Evolutionary conservation across 2,888 invertebrate species (phyloP).

Genomic region (Portevinia maculata): DNA sequence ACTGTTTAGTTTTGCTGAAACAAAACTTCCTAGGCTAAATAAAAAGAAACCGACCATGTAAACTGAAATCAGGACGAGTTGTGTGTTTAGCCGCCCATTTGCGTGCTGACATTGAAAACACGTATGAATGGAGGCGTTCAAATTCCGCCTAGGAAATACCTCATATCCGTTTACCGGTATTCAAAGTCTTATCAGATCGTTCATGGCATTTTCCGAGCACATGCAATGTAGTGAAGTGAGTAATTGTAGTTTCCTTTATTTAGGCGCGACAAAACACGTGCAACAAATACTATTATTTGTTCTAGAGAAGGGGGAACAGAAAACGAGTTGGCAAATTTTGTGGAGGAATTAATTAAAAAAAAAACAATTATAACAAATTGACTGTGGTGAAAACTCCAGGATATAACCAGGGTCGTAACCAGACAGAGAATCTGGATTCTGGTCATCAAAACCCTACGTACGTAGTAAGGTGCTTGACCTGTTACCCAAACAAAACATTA

Average conservation of each 20-base stretch:
- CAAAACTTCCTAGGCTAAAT: conserved; percentile 11
- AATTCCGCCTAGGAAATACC: conserved; percentile 67
- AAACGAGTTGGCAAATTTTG: no score
- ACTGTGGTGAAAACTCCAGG: no score
- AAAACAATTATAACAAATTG: no score
- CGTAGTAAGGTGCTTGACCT: no score
- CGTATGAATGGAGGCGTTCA: conserved; percentile 37
- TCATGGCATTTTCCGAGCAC: conserved; percentile 42
- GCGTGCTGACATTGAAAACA: conserved; percentile 18
- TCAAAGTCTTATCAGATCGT: conserved; percentile 69
- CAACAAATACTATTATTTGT: no score
- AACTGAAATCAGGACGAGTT: conserved; percentile 34
- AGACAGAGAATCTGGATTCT: no score
- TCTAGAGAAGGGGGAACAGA: no score
- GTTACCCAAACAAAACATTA: no score
- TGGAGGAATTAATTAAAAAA: no score
- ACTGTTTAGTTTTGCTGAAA: conserved; percentile 47
- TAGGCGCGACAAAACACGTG: conserved; percentile 15
- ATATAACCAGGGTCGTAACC: no score
- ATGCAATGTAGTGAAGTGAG: conserved; percentile 49
- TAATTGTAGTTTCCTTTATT: neutral
- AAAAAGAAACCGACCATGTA: conserved; percentile 8
- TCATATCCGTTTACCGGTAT: conserved; percentile 70
- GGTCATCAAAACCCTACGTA: no score
- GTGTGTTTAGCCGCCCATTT: conserved; percentile 4